Conservation (phyloP, 2,113 vertebrate species). For the Hydrochoerus hydrochaeris region DNA sequence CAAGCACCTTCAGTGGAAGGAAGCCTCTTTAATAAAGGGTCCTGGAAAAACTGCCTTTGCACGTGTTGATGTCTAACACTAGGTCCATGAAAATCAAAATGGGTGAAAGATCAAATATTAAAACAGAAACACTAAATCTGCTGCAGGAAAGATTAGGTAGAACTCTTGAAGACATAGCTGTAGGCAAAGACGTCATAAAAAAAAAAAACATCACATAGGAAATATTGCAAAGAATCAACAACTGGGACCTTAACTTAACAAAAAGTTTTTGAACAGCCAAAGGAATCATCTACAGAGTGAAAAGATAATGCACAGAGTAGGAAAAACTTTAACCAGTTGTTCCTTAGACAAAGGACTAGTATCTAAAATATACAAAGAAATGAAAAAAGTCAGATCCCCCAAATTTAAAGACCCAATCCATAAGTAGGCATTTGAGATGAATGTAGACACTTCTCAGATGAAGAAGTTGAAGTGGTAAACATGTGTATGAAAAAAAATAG, state of each 20-base stretch:
- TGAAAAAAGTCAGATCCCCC: not conserved
- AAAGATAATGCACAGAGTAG: not conserved
- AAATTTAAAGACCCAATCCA: not conserved
- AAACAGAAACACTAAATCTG: not conserved
- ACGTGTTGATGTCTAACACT: not conserved
- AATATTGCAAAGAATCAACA: not conserved
- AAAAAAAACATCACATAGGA: not conserved
- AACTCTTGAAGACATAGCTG: not conserved
- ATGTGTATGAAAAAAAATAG: not conserved
- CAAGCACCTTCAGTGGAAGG: not conserved
- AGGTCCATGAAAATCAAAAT: not conserved
- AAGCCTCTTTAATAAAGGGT: not conserved
- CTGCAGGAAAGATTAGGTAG: not conserved
- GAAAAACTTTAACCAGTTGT: not conserved
- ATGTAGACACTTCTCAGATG: not conserved
- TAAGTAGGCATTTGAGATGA: not conserved
- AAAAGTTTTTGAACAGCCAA: not conserved
- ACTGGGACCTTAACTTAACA: not conserved
- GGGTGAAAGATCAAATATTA: not conserved
- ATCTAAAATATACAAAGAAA: not conserved
- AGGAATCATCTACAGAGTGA: not conserved
- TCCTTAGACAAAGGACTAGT: not conserved
- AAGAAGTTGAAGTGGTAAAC: not conserved
- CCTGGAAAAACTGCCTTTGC: not conserved
- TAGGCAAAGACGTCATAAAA: not conserved